Conservation (phyloP, 2,113 vertebrate genomes). For the Tupaia chinensis region DNA sequence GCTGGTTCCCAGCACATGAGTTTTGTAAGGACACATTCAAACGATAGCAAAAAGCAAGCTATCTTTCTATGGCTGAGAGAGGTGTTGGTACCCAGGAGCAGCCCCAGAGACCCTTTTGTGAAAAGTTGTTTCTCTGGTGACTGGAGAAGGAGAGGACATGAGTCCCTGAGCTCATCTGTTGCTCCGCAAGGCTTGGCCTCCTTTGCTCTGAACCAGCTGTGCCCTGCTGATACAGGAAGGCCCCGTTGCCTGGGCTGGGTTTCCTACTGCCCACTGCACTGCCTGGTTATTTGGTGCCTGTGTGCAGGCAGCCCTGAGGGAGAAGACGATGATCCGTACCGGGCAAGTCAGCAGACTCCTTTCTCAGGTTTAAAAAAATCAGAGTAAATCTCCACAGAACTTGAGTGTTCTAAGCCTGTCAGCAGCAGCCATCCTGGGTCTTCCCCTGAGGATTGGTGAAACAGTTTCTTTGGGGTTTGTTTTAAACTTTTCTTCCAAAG, state of each 20-base stretch:
- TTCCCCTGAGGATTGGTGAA: slow-evolving; percentile 24
- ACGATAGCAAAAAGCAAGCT: not conserved
- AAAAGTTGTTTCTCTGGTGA: not conserved
- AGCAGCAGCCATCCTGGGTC: slow-evolving; percentile 26
- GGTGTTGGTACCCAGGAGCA: not conserved
- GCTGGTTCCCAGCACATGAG: no score
- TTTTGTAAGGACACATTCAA: no score
- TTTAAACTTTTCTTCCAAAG: slow-evolving; percentile 71
- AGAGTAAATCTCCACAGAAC: slow-evolving; percentile 59
- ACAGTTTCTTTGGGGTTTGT: slow-evolving; percentile 63
- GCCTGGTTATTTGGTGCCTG: no score
- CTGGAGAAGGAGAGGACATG: not conserved
- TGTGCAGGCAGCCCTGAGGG: not conserved
- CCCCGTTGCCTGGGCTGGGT: not conserved
- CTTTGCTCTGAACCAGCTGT: not conserved
- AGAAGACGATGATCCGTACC: not conserved
- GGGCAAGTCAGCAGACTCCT: not conserved
- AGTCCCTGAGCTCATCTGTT: not conserved
- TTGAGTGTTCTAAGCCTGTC: slow-evolving; percentile 74
- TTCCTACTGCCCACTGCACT: not conserved
- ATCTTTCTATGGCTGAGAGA: not conserved
- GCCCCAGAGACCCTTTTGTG: not conserved
- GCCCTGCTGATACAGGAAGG: not conserved
- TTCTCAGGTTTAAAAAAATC: slow-evolving; percentile 15
- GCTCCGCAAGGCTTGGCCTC: not conserved